Conservation (phyloP, 2,113 vertebrate species). For the Sclerurus mexicanus region DNA sequence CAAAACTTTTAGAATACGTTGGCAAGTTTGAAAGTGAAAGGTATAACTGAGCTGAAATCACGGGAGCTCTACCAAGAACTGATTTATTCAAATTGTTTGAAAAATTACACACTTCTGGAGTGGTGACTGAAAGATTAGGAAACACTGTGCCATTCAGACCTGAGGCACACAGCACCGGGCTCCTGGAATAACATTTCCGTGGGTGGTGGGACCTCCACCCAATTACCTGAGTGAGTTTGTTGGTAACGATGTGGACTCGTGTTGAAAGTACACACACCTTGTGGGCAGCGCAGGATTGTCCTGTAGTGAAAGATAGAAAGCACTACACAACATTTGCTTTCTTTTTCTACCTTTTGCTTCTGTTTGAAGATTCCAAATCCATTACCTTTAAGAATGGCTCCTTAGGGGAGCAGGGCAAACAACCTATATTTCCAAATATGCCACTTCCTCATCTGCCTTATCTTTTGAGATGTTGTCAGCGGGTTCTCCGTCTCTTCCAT, state of each 20-base stretch:
- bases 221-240: not conserved
- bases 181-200: not conserved
- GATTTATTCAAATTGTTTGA: not conserved
- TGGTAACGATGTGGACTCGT: fast-evolving
- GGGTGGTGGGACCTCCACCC: not conserved
- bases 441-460: not conserved
- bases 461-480: not conserved
- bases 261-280: not conserved
- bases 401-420: fast-evolving
- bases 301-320: not conserved
- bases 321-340: not conserved
- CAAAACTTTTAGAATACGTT: not conserved
- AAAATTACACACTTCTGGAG: not conserved
- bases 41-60: not conserved
- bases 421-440: not conserved
- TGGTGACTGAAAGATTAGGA: not conserved
- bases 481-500: not conserved
- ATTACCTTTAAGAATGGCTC: not conserved
- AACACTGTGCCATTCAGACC: not conserved
- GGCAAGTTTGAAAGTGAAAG: not conserved
- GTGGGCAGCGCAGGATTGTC: not conserved
- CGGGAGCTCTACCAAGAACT: not conserved
- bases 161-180: not conserved
- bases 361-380: not conserved
- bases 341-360: not conserved